Conservation (phyloP, 2,888 invertebrate genomes). For the Hirtodrosophila histrioides region DNA sequence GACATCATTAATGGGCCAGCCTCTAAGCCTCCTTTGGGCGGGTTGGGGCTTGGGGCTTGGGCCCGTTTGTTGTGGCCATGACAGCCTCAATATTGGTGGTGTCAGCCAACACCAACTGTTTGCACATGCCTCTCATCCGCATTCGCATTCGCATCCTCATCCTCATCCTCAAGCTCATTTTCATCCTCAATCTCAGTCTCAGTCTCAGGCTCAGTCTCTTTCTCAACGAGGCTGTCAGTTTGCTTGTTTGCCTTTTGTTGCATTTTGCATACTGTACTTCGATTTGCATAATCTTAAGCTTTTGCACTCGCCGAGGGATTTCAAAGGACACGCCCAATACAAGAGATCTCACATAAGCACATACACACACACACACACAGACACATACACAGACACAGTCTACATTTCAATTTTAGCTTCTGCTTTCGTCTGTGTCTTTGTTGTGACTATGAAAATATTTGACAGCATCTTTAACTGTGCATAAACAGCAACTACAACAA, state of each 20-base stretch:
- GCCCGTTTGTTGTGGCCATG: slow-evolving; percentile 1
- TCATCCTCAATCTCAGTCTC: background rate
- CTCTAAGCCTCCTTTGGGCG: slow-evolving; percentile 6
- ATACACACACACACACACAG: background rate
- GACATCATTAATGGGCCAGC: slow-evolving; percentile 63
- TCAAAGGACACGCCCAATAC: slow-evolving; percentile 39
- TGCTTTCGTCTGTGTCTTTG: slow-evolving; percentile 26
- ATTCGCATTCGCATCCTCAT: too few relatives aligned
- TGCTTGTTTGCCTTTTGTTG: slow-evolving; percentile 64
- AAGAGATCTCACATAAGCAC: slow-evolving; percentile 7
- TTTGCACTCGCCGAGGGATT: slow-evolving; percentile 68
- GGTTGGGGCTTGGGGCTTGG: background rate
- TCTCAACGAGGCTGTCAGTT: slow-evolving; percentile 12
- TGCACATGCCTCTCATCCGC: slow-evolving; percentile 14
- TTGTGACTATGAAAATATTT: slow-evolving; percentile 28
- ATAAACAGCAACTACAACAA: slow-evolving; percentile 17
- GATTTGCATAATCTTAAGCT: slow-evolving; percentile 75
- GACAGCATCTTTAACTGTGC: slow-evolving; percentile 39
- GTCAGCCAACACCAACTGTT: slow-evolving; percentile 34
- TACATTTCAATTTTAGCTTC: slow-evolving; percentile 36
- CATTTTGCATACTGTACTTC: slow-evolving; percentile 73
- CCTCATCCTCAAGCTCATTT: too few relatives aligned
- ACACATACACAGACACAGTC: slow-evolving; percentile 2
- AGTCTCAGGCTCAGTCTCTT: slow-evolving; percentile 1
- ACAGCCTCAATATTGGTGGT: slow-evolving; percentile 39